A percentile compares a stretch with the other conserved stretches of the same genome.
These are phyloP conservation scores for Dermochelys coriacea DNA, from an alignment of 2,797 vertebrate species.

Conservation along the genomic window DNA sequence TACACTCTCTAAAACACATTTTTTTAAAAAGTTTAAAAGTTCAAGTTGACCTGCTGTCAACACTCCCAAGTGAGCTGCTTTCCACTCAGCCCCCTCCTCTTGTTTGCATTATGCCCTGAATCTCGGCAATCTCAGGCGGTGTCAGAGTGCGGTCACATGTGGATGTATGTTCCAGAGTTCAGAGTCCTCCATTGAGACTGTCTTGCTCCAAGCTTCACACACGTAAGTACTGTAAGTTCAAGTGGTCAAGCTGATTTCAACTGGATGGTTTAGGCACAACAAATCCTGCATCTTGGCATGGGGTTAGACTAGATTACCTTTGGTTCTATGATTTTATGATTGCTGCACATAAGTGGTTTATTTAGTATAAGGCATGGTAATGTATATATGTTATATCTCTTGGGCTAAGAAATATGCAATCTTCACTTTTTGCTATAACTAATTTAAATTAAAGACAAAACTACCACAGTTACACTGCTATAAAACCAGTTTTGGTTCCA, in stretches of 20 bases:
- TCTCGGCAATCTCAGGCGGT: neutral
- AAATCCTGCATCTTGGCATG: neutral
- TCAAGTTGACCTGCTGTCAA: neutral
- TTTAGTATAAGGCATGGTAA: neutral
- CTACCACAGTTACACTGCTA: neutral
- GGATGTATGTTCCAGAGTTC: neutral
- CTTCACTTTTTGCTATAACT: neutral
- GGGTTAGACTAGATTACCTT: too few species aligned
- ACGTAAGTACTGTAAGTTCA: neutral
- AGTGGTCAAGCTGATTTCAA: neutral
- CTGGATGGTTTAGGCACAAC: neutral
- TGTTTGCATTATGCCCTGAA: neutral
- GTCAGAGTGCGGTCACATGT: neutral
- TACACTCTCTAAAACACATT: neutral
- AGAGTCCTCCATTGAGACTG: neutral
- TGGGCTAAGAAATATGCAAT: neutral
- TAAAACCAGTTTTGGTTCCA: neutral
- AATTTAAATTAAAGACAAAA: neutral
- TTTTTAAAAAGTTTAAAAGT: neutral
- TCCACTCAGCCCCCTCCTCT: neutral
- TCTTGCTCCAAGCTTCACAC: neutral
- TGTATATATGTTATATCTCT: neutral
- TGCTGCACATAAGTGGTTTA: too few species aligned
- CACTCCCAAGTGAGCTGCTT: neutral
- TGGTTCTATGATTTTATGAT: too few species aligned